A percentile compares a stretch with the other conserved stretches of the same genome.
Evolutionary conservation across 2,888 invertebrate species (phyloP).

Genomic region (Gibbula magus): DNA sequence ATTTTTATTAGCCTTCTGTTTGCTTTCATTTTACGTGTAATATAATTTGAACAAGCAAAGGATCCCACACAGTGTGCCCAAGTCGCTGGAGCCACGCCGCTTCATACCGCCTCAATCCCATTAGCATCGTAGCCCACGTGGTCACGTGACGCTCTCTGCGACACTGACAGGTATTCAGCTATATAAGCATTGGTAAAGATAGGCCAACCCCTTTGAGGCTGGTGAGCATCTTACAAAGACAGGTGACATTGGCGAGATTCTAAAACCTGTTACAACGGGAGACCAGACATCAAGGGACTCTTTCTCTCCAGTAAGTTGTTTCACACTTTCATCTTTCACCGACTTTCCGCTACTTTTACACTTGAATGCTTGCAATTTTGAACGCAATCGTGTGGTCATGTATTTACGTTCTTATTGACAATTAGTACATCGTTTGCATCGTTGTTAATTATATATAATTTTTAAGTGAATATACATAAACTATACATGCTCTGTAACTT

Average conservation of each 20-base stretch:
- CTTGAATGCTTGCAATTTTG: no score
- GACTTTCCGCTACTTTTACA: no score
- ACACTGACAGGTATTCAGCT: not conserved
- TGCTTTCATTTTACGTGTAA: slow-evolving; percentile 7
- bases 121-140: slow-evolving; percentile 1
- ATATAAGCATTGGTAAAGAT: not conserved
- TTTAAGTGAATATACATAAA: no score
- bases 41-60: not conserved
- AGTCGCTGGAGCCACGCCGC: not conserved
- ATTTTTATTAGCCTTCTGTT: slow-evolving; percentile 13
- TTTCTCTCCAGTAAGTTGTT: not conserved
- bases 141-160: not conserved
- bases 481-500: no score
- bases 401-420: no score
- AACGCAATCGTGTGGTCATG: no score
- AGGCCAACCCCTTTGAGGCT: slow-evolving; percentile 2
- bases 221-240: not conserved
- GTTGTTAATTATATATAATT: no score
- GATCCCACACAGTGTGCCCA: not conserved
- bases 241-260: not conserved
- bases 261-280: not conserved
- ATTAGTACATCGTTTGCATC: no score
- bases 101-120: slow-evolving; percentile 3
- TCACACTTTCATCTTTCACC: no score
- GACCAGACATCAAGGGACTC: not conserved